phyloP scores from a whole-genome alignment of 1,140 invertebrate species.

The Papilio machaon region DNA sequence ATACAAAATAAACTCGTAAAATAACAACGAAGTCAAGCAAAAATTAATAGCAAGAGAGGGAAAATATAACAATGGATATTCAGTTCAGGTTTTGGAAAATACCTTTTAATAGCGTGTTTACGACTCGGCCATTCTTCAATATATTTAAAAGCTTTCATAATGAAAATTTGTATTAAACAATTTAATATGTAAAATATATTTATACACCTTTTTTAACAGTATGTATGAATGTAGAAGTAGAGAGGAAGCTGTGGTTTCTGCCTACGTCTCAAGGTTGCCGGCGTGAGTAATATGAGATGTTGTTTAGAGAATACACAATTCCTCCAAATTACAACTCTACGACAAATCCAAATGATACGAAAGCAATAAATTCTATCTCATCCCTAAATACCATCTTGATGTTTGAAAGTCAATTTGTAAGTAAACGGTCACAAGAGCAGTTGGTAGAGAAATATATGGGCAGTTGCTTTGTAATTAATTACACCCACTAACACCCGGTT shows the following conservation, averaged over 20 bases:
- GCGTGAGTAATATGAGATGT: too few species aligned
- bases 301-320: neutral
- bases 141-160: neutral
- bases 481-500: slow-evolving; percentile 48
- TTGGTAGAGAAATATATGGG: slow-evolving; percentile 44
- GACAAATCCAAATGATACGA: neutral
- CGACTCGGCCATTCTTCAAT: neutral
- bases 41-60: slow-evolving; percentile 50
- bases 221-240: too few species aligned
- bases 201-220: too few species aligned
- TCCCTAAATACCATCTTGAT: slow-evolving; percentile 24
- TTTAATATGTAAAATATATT: too few species aligned
- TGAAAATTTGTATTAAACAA: neutral
- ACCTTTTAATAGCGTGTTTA: slow-evolving; percentile 31
- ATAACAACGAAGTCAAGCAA: slow-evolving; percentile 49
- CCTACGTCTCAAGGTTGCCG: too few species aligned
- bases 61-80: slow-evolving; percentile 44
- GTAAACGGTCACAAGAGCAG: slow-evolving; percentile 42
- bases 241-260: too few species aligned
- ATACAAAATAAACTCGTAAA: slow-evolving; percentile 54
- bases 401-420: slow-evolving; percentile 47
- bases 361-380: slow-evolving; percentile 2
- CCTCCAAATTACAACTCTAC: neutral
- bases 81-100: slow-evolving; percentile 39
- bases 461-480: slow-evolving; percentile 57